Evolutionary conservation across 2,113 vertebrate genomes (phyloP), one percentile per base, ranked within the genome.

Genomic region (Cryptotis parvus): DNA sequence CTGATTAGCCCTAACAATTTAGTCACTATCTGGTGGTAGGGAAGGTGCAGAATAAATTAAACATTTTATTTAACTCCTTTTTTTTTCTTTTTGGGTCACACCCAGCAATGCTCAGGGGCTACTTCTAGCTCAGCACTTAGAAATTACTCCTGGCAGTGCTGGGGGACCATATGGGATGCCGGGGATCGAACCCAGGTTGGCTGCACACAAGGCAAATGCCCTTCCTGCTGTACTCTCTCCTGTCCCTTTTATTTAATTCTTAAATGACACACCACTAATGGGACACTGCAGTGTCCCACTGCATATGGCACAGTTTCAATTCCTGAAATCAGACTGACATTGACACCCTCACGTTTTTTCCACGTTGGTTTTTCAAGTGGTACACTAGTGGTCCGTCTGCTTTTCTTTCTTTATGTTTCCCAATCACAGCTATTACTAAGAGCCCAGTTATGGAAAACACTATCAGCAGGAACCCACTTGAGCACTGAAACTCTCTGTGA

Each of bases 201-300:
- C n/a, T n/a, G n/a, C n/a, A n/a, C n/a, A n/a, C n/a, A n/a, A n/a
- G n/a, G n/a, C n/a, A n/a, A n/a, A n/a, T n/a, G n/a, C n/a, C n/a
- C n/a, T n/a, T n/a, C n/a, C n/a, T n/a, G n/a, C n/a, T n/a, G n/a
- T n/a, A n/a, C n/a, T n/a, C n/a, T n/a, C n/a, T n/a, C n/a, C n/a
- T n/a, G n/a, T n/a, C n/a, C n/a, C n/a, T 83, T 87, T 66, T 58
- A 84, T 45, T 90, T 70, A 35, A 41, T 72, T 76, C 41, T 77
- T 66, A 49, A 69, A n/a, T 29, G 69, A 41, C 4, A 35, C 5
- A 14, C 20, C n/a, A 33, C 3, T 39, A 61, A 63, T n/a, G 43
- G 26, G 72, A n/a, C 11, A n/a, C 5, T 1, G 0, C 0, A 14
- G 18, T 20, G 16, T 88, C 9, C 0, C 39, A 65, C 0, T 4